Evolutionary conservation across 1,140 invertebrate genomes (phyloP), one percentile per base, ranked within the genome.

Genomic region (Pentalonia nigronervosa): DNA sequence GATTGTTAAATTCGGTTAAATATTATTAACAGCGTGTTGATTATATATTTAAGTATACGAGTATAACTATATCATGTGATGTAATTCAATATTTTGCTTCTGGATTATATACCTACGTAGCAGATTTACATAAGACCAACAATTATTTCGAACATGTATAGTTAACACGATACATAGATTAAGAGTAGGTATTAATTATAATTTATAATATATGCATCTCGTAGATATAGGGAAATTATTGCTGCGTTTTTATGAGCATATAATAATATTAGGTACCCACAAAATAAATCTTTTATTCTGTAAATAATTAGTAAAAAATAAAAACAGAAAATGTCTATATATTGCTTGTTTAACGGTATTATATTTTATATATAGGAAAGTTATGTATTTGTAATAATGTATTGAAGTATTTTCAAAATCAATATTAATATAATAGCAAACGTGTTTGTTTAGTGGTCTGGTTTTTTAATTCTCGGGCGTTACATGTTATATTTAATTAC

Each of bases 391-490:
- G 30, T 53, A 53, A 53, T 53, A 30, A 17, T 67, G 25, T 67
- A 67, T 67, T 11, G 25, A 67, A 25, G 11, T 67, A 14, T n/a
- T 67, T 11, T 30, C 9, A 67, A 60, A 60, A 67, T n/a, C 4
- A 67, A 67, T 67, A 17, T 30, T n/a, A 76, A n/a, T 76, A 76
- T 76, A 14, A 86, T 7, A 53, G 3, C 41, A 25, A 88, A 34
- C 86, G 47, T 50, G 83, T 88, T 48, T 50, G 47, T 88, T 88
- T 50, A 88, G 86, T 88, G 2, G 86, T 48, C 86, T 88, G 47
- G 34, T 50, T 48, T 50, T 88, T 17, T 48, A 88, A 50, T n/a
- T 50, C 7, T 88, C 86, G 20, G 83, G 86, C 86, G 86, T n/a
- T 86, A 86, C 36, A 45, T 86, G 41, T 45, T 45, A 1, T 41